Base-by-base conservation (phyloP, 2,113 vertebrate species). In the Atractosteus spatula region DNA sequence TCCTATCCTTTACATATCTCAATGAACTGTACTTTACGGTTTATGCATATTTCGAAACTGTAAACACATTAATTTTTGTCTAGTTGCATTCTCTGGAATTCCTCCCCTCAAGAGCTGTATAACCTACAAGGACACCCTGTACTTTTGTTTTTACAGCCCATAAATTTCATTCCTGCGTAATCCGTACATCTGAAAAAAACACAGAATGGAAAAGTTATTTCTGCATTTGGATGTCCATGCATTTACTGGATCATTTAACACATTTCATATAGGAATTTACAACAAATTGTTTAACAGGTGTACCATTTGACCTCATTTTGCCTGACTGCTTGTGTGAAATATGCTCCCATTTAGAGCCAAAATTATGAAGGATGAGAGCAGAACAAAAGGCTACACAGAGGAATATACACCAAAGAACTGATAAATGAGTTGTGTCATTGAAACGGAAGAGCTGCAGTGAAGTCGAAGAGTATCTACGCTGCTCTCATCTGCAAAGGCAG, bases 271-370 rank as follows among this genome's bases (percentile, higher is more conserved):
- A 71, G 76, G 73, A 51, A 51, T 51, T 51, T 51, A 51, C 5
- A 82, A 75, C 78, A 84, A 72, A 69, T 44, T 62, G 70, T 55
- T 75, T 59, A 80, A 81, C 77, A 78, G 73, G 72, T 79, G 73
- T 62, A 3, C 62, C 69, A 45, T 68, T 79, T 81, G 67, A 81
- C 73, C 73, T 75, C 76, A 55, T 74, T 75, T 16, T 71, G 77
- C 55, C 56, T 4, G 65, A 69, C 76, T 43, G 57, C 57, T 67
- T 68, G 44, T 70, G 71, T 68, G 70, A 74, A 73, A 71, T 69
- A 76, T 69, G 45, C 41, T 62, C 17, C 70, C 54, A 59, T 65
- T 57, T 59, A 65, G 57, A 41, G 41, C 44, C 64, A 4, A 63
- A 11, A 10, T 17, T 65, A 51, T 41, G 51, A 17, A 55, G 41